phyloP scores from a whole-genome alignment of 2,113 vertebrate genomes.

The Vidua macroura region DNA sequence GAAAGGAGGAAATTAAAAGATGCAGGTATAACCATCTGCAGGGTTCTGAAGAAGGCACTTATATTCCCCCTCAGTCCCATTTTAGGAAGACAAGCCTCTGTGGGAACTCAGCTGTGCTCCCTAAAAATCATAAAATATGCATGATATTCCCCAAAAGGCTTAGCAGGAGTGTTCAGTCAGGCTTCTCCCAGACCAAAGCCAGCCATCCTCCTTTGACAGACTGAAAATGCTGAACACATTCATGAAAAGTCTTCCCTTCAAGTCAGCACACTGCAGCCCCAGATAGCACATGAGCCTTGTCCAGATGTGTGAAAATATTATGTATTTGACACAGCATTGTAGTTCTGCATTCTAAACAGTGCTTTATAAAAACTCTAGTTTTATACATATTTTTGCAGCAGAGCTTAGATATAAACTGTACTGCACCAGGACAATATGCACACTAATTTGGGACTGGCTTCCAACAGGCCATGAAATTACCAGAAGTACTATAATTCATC shows the following conservation, averaged over 20 bases:
- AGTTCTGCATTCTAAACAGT: neutral
- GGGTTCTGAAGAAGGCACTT: neutral
- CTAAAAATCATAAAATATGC: neutral
- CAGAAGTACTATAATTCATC: neutral
- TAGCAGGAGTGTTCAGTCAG: neutral
- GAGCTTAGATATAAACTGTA: neutral
- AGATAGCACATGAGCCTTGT: neutral
- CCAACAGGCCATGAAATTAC: neutral
- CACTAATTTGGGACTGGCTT: neutral
- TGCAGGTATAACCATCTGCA: neutral
- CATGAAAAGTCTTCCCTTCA: neutral
- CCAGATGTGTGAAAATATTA: neutral
- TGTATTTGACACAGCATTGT: accelerated
- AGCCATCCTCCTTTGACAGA: neutral
- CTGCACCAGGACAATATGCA: neutral
- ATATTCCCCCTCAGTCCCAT: neutral
- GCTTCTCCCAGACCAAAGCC: neutral
- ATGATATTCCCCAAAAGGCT: neutral
- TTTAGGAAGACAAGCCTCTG: neutral
- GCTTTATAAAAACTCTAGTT: neutral
- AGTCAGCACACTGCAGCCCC: neutral
- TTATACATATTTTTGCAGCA: neutral
- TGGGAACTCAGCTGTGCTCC: neutral
- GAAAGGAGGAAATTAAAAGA: neutral
- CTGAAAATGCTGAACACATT: neutral